Conservation (phyloP, 2,113 vertebrate species). For the Aegotheles bennettii region DNA sequence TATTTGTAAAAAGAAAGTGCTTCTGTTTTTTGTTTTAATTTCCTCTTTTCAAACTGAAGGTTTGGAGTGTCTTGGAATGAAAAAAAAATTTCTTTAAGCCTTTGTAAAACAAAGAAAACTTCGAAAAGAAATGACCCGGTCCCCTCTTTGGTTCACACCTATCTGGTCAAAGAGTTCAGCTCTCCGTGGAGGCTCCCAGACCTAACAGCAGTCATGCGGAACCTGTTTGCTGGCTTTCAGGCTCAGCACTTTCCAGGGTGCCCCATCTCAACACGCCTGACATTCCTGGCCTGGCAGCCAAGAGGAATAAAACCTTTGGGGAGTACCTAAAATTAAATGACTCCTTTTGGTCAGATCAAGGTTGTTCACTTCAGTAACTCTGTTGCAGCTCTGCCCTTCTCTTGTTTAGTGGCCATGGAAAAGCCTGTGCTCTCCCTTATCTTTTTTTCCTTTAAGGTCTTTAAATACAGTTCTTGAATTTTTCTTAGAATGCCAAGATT, state of each 20-base stretch:
- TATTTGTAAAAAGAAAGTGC: constrained; percentile 24
- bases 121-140: constrained; percentile 75
- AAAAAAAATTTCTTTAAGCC: background rate
- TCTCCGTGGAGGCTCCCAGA: constrained; percentile 73
- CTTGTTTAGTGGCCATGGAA: constrained; percentile 18
- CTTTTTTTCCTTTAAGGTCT: background rate
- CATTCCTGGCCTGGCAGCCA: constrained; percentile 78
- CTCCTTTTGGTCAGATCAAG: constrained; percentile 59
- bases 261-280: constrained; percentile 71
- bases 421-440: background rate
- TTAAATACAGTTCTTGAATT: constrained; percentile 30
- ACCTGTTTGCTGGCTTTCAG: constrained; percentile 75
- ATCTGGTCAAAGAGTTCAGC: constrained; percentile 80
- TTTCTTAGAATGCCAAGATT: background rate
- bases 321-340: constrained; percentile 74
- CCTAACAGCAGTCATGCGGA: constrained; percentile 71
- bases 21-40: background rate
- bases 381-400: constrained; percentile 37
- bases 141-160: constrained; percentile 79
- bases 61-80: constrained; percentile 3
- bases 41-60: background rate
- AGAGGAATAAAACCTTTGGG: constrained; percentile 78
- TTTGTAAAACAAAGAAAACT: constrained; percentile 59
- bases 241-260: constrained; percentile 61
- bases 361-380: constrained; percentile 71